These are phyloP conservation scores for Macrochelys suwanniensis DNA, from an alignment of 2,797 vertebrate species.

Conservation along the genomic window DNA sequence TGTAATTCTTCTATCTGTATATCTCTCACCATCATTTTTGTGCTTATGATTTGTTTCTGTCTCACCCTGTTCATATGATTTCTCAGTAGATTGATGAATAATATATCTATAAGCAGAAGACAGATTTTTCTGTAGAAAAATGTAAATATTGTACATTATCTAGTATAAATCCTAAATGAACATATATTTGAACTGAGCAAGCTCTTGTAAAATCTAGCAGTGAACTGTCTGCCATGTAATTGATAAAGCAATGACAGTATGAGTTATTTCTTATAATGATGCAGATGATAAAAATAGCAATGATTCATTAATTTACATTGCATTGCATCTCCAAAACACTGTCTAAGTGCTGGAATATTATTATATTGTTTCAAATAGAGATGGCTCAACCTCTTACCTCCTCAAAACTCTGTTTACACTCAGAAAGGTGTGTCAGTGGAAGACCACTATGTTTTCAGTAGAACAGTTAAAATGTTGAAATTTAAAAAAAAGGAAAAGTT, in stretches of 20 bases:
- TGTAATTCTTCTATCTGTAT: slow-evolving; percentile 18
- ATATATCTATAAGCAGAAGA: slow-evolving; percentile 3
- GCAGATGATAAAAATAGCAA: slow-evolving; percentile 7
- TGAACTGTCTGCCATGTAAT: not conserved
- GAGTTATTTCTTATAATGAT: slow-evolving; percentile 5
- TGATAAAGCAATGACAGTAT: not conserved
- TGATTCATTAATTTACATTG: slow-evolving; percentile 9
- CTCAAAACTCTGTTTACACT: not conserved
- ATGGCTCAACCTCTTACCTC: not conserved
- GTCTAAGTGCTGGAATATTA: not conserved
- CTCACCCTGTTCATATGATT: not conserved
- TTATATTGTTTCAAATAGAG: not conserved
- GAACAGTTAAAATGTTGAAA: not conserved
- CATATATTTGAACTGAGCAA: not conserved
- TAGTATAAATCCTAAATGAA: slow-evolving; percentile 20
- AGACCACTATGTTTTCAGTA: not conserved
- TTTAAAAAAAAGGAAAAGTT: not conserved
- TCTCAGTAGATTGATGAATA: not conserved
- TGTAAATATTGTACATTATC: not conserved
- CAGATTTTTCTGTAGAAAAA: slow-evolving; percentile 12
- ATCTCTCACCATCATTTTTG: slow-evolving; percentile 8
- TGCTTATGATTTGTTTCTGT: not conserved
- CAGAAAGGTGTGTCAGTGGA: not conserved
- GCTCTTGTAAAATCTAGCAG: not conserved
- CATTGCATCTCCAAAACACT: not conserved